These are phyloP conservation scores for Diprion similis DNA, from an alignment of 1,140 invertebrate species.

Conservation along the genomic window DNA sequence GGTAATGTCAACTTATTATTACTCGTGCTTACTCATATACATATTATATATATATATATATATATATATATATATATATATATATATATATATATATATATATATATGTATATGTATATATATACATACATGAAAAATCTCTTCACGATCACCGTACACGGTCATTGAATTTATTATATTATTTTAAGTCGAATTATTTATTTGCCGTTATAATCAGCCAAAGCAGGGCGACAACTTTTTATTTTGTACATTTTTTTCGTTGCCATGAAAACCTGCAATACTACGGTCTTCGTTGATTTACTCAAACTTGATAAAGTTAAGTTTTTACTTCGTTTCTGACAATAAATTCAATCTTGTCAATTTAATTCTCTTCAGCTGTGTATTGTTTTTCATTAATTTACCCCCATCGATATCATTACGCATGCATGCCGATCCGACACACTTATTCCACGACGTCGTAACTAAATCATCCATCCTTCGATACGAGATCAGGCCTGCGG, in stretches of 20 bases:
- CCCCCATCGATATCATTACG: background rate
- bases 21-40: background rate
- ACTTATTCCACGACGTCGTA: too few species aligned
- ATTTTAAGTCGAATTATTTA: constrained; percentile 3
- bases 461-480: too few species aligned
- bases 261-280: background rate
- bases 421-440: too few species aligned
- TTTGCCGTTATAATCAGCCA: constrained; percentile 1
- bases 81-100: too few species aligned
- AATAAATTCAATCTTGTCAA: constrained; percentile 8
- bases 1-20: constrained; percentile 10
- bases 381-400: background rate
- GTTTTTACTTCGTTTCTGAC: constrained; percentile 4
- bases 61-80: too few species aligned
- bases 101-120: too few species aligned
- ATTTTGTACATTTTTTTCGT: background rate
- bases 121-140: background rate
- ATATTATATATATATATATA: too few species aligned
- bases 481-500: too few species aligned
- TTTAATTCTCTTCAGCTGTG: background rate
- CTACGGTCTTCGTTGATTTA: background rate
- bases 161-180: background rate
- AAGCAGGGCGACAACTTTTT: background rate
- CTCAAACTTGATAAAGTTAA: background rate
- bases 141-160: background rate